phyloP scores from a whole-genome alignment of 2,113 vertebrate genomes.

The Trichomycterus rosablanca region DNA sequence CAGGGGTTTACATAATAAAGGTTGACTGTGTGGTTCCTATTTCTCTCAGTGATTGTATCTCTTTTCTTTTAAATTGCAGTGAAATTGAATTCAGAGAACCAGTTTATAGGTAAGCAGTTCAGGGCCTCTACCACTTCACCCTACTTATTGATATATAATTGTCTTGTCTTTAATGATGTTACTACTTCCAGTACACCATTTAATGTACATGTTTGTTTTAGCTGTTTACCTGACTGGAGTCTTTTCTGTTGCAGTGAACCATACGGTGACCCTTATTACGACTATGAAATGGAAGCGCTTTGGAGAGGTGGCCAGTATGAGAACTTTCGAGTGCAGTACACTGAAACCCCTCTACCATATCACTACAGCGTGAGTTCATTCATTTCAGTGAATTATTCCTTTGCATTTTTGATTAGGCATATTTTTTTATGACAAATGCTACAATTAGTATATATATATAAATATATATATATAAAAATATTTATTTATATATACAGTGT shows the following conservation, averaged over 20 bases:
- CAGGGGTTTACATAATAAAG: too few species aligned
- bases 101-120: conserved; percentile 70
- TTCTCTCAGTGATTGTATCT: not conserved
- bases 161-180: too few species aligned
- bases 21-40: not conserved
- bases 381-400: not conserved
- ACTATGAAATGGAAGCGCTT: conserved; percentile 91
- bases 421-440: too few species aligned
- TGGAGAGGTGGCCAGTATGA: conserved; percentile 97
- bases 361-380: conserved; percentile 79
- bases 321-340: conserved; percentile 97
- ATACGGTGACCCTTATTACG: conserved; percentile 89
- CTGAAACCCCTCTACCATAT: conserved; percentile 84
- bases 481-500: too few species aligned
- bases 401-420: too few species aligned
- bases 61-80: conserved; percentile 43
- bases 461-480: too few species aligned
- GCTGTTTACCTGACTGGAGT: too few species aligned
- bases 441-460: too few species aligned
- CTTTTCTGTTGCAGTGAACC: conserved; percentile 74
- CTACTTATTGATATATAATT: too few species aligned
- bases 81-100: conserved; percentile 86
- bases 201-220: too few species aligned
- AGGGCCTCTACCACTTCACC: not conserved
- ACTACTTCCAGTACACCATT: too few species aligned